Percentiles rank a stretch among this genome's conserved stretches.
Conservation (phyloP, 2,797 vertebrate genomes). For the Lateolabrax maculatus region DNA sequence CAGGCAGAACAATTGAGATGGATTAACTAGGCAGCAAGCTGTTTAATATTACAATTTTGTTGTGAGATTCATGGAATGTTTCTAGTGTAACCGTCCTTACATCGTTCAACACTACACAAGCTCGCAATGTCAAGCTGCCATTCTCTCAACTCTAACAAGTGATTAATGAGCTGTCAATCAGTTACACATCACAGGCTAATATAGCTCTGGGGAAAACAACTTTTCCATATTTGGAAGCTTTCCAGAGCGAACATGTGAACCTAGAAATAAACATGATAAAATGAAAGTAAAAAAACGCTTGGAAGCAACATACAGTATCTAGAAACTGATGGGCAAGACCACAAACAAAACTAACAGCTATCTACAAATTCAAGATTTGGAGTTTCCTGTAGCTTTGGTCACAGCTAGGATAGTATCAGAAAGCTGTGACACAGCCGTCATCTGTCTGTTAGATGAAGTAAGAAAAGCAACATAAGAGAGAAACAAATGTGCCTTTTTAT, state of each 20-base stretch:
- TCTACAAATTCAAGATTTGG: too few species aligned
- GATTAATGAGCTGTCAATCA: slow-evolving; percentile 5
- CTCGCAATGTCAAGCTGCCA: too few species aligned
- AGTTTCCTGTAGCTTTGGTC: not conserved
- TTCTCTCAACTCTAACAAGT: not conserved
- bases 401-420: not conserved
- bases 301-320: too few species aligned
- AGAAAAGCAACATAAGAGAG: not conserved
- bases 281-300: too few species aligned
- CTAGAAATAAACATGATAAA: too few species aligned
- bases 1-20: too few species aligned
- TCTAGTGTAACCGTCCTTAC: not conserved
- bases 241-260: too few species aligned
- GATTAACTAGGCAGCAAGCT: not conserved
- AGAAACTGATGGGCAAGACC: too few species aligned
- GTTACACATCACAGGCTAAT: not conserved
- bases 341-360: not conserved
- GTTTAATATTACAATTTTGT: not conserved
- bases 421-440: not conserved
- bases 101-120: not conserved
- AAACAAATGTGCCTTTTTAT: not conserved
- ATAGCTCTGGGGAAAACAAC: too few species aligned
- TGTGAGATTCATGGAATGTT: not conserved
- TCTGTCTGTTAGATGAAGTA: not conserved
- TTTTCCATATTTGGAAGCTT: too few species aligned